These are phyloP conservation scores for Luidia sarsii DNA, from an alignment of 53 echinoderm and acorn worm genomes.

Conservation along the genomic window DNA sequence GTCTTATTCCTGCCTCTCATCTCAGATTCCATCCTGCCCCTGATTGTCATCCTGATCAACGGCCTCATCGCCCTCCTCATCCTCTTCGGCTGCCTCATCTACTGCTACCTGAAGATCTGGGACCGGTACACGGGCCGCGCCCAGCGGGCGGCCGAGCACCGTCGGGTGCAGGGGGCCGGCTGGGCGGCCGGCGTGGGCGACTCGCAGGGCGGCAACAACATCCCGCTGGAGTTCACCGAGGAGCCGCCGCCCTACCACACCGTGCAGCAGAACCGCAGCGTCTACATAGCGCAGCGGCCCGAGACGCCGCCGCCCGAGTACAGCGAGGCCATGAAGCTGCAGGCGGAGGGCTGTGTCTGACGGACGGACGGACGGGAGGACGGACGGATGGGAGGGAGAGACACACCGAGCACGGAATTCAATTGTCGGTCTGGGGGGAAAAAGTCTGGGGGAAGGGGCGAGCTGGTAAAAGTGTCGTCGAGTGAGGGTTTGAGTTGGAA, in stretches of 20 bases:
- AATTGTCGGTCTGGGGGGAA: too few relatives aligned
- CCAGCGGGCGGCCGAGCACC: conserved; percentile 12
- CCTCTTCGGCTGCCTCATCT: conserved; percentile 23
- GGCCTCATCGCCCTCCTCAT: conserved; percentile 37
- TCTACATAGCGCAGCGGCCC: conserved; percentile 44
- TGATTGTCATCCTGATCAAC: conserved; percentile 43
- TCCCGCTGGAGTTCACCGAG: conserved; percentile 23
- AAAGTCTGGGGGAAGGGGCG: too few relatives aligned
- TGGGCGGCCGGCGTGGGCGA: too few relatives aligned
- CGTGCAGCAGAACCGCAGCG: conserved; percentile 23
- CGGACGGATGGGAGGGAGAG: too few relatives aligned
- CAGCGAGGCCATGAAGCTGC: conserved; percentile 34
- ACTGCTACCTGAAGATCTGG: conserved; percentile 44
- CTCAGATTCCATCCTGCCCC: conserved; percentile 32
- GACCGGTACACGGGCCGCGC: conserved; percentile 14
- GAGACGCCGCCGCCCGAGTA: conserved; percentile 53
- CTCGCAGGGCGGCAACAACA: not conserved
- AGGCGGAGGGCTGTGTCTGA: conserved; percentile 3
- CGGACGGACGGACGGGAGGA: too few relatives aligned
- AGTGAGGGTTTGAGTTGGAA: too few relatives aligned
- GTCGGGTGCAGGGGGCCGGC: not conserved
- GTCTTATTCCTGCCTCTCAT: not conserved
- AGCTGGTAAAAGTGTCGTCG: too few relatives aligned
- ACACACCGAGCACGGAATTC: too few relatives aligned
- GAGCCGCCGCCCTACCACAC: conserved; percentile 32